phyloP scores from a whole-genome alignment of 2,888 invertebrate species.

The Eulithis testata region DNA sequence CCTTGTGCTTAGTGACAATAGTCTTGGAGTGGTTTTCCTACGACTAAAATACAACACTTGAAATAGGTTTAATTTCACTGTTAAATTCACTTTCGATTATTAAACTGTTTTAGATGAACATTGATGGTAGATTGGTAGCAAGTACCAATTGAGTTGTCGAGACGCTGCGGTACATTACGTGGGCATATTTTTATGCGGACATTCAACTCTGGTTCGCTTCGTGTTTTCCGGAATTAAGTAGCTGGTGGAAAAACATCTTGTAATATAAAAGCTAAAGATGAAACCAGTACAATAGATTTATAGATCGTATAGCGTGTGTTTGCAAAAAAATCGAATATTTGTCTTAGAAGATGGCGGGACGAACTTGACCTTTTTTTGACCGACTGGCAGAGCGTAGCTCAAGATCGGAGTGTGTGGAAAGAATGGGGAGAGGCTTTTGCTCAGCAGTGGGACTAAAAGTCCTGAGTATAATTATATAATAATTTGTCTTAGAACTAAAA shows the following conservation, averaged over 20 bases:
- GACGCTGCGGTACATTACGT: constrained; percentile 8
- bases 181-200: constrained; percentile 19
- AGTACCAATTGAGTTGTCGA: constrained; percentile 9
- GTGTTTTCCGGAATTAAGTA: constrained; percentile 7
- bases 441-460: too few species aligned
- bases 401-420: too few species aligned
- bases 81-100: constrained; percentile 8
- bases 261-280: not conserved
- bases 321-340: constrained; percentile 14
- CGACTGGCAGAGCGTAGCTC: too few species aligned
- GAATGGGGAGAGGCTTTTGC: too few species aligned
- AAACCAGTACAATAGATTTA: not conserved
- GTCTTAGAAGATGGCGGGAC: too few species aligned
- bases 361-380: too few species aligned
- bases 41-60: constrained; percentile 1
- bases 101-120: constrained; percentile 9
- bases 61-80: constrained; percentile 16
- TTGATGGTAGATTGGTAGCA: constrained; percentile 11
- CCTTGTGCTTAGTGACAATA: not conserved
- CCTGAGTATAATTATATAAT: too few species aligned
- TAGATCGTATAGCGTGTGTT: constrained; percentile 19
- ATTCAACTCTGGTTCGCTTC: constrained; percentile 14
- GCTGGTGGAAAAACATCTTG: constrained; percentile 19
- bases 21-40: not conserved
- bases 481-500: too few species aligned